phyloP scores from a whole-genome alignment of 2,888 invertebrate genomes.

The Blera fallax region DNA sequence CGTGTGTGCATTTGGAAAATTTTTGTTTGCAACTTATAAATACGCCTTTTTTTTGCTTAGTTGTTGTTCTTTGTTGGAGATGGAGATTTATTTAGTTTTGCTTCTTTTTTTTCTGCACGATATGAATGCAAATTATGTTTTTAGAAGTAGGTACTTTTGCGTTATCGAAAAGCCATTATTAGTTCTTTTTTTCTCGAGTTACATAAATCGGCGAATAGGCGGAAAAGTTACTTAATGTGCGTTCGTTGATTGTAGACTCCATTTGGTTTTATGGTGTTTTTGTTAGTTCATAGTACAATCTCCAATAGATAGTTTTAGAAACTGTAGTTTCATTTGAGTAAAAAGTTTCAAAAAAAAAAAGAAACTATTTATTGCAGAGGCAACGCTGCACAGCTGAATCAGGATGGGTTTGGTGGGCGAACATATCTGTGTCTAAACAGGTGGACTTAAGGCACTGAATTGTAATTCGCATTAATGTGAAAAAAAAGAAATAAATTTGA shows the following conservation, averaged over 20 bases:
- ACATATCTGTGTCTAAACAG: no score
- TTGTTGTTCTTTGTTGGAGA: conserved; percentile 22
- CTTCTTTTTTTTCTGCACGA: conserved; percentile 29
- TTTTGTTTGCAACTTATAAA: conserved; percentile 58
- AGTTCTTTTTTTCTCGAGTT: conserved; percentile 11
- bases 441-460: no score
- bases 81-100: background rate
- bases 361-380: background rate
- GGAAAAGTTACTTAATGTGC: conserved; percentile 50
- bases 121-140: conserved; percentile 50
- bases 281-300: background rate
- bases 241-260: conserved; percentile 20
- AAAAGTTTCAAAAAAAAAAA: background rate
- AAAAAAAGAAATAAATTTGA: no score
- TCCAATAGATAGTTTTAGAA: conserved; percentile 25
- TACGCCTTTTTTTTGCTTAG: conserved; percentile 16
- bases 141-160: conserved; percentile 31
- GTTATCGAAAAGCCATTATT: conserved; percentile 65
- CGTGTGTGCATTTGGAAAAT: conserved; percentile 38
- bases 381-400: background rate
- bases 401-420: background rate
- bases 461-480: no score
- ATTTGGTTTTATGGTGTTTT: background rate
- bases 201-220: conserved; percentile 9
- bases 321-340: conserved; percentile 4